Evolutionary conservation across 2,888 invertebrate species (phyloP).

Genomic region (Pyrgus malvae): DNA sequence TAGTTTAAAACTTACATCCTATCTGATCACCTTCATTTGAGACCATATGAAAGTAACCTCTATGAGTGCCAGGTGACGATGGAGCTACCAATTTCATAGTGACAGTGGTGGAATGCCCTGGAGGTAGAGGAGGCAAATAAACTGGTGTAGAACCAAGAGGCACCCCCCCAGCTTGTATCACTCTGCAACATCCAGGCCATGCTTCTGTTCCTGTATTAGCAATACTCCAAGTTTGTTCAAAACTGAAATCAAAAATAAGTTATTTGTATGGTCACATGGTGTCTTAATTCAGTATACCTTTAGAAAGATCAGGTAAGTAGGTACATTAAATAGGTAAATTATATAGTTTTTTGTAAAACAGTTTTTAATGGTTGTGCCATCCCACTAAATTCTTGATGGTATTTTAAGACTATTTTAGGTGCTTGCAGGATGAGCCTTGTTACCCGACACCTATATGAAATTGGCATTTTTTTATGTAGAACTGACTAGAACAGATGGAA

Average conservation of each 20-base stretch:
- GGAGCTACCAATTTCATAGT: slow-evolving; percentile 92
- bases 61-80: slow-evolving; percentile 86
- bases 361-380: too few relatives aligned
- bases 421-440: too few relatives aligned
- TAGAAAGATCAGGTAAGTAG: too few relatives aligned
- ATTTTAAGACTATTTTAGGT: too few relatives aligned
- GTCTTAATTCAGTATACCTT: too few relatives aligned
- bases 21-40: slow-evolving; percentile 94
- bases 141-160: slow-evolving; percentile 73
- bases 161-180: slow-evolving; percentile 87
- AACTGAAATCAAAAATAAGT: slow-evolving; percentile 69
- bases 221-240: slow-evolving; percentile 94
- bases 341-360: too few relatives aligned
- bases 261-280: too few relatives aligned
- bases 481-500: too few relatives aligned
- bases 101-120: slow-evolving; percentile 89
- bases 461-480: too few relatives aligned
- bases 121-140: slow-evolving; percentile 86
- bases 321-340: too few relatives aligned
- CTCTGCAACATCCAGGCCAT: slow-evolving; percentile 93
- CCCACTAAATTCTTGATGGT: too few relatives aligned
- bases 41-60: slow-evolving; percentile 94
- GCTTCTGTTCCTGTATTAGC: slow-evolving; percentile 92
- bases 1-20: slow-evolving; percentile 94
- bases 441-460: too few relatives aligned